Percentiles rank a stretch among this genome's conserved stretches.
Evolutionary conservation across 2,888 invertebrate species (phyloP).

Genomic region (Catocala nupta): DNA sequence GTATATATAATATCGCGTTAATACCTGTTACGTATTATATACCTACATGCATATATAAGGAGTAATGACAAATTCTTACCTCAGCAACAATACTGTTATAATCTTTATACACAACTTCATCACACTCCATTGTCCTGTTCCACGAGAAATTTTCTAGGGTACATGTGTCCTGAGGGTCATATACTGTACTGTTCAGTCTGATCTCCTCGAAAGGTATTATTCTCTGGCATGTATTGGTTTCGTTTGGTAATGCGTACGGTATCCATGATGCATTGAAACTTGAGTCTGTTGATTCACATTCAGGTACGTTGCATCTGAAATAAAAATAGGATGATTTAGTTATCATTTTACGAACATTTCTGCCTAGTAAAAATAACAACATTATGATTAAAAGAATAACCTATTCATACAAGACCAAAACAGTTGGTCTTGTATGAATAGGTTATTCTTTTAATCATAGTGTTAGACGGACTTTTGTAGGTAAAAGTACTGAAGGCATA

Average conservation of each 20-base stretch:
- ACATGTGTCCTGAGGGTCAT: slow-evolving; percentile 63
- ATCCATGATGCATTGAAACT: slow-evolving; percentile 81
- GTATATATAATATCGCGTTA: no score
- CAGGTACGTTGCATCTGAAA: slow-evolving; percentile 74
- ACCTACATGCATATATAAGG: no score
- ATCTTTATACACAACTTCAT: slow-evolving; percentile 87
- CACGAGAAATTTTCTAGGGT: slow-evolving; percentile 68
- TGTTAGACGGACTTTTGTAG: no score
- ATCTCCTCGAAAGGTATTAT: slow-evolving; percentile 47
- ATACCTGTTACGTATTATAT: no score
- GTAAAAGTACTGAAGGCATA: no score
- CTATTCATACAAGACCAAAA: no score
- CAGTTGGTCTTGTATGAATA: no score
- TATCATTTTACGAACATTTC: no score
- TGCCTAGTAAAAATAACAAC: neutral
- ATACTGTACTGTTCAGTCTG: slow-evolving; percentile 22
- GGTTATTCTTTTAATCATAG: no score
- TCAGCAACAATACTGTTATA: slow-evolving; percentile 89
- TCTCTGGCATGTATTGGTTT: slow-evolving; percentile 75
- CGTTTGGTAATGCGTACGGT: slow-evolving; percentile 72
- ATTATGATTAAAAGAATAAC: no score
- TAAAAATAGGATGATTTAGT: neutral
- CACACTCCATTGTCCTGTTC: slow-evolving; percentile 75
- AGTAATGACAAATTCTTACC: slow-evolving; percentile 73
- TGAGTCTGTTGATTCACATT: slow-evolving; percentile 64